phyloP scores from a whole-genome alignment of 2,113 vertebrate genomes.

The Percopsis transmontana region DNA sequence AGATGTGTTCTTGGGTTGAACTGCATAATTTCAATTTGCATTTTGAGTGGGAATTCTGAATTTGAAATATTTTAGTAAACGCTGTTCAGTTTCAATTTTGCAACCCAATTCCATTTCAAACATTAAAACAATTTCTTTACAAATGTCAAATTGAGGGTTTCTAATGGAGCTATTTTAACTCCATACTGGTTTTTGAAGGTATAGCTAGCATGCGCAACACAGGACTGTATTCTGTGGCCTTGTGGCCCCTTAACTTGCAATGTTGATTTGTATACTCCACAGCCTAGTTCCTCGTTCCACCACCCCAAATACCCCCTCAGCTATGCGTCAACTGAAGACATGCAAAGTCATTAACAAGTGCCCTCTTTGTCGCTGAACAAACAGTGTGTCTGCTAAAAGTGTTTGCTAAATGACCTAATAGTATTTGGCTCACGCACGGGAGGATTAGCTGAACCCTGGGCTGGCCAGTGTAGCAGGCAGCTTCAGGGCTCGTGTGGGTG shows the following conservation, averaged over 20 bases:
- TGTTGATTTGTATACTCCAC: constrained; percentile 41
- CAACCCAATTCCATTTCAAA: too few relatives aligned
- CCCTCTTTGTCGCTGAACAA: constrained; percentile 81
- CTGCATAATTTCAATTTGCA: too few relatives aligned
- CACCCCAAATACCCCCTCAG: constrained; percentile 23
- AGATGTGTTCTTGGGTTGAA: too few relatives aligned
- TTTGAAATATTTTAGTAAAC: too few relatives aligned
- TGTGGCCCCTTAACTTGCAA: constrained; percentile 10
- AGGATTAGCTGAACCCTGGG: constrained; percentile 77
- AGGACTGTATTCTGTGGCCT: constrained; percentile 3
- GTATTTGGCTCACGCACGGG: constrained; percentile 81
- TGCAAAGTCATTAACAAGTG: constrained; percentile 81
- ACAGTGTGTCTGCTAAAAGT: too few relatives aligned
- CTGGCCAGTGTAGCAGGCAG: constrained; percentile 60
- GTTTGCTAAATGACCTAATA: too few relatives aligned
- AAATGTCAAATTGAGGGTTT: too few relatives aligned
- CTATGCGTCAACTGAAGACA: constrained; percentile 67
- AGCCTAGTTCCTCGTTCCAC: constrained; percentile 33
- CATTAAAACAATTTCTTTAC: too few relatives aligned
- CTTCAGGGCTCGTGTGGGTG: constrained; percentile 44
- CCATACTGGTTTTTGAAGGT: not conserved
- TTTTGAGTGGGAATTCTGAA: too few relatives aligned
- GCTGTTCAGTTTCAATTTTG: too few relatives aligned
- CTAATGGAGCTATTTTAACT: too few relatives aligned
- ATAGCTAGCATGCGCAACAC: not conserved